These are phyloP conservation scores for Mercenaria mercenaria DNA, from an alignment of 1,140 invertebrate genomes.

Conservation along the genomic window DNA sequence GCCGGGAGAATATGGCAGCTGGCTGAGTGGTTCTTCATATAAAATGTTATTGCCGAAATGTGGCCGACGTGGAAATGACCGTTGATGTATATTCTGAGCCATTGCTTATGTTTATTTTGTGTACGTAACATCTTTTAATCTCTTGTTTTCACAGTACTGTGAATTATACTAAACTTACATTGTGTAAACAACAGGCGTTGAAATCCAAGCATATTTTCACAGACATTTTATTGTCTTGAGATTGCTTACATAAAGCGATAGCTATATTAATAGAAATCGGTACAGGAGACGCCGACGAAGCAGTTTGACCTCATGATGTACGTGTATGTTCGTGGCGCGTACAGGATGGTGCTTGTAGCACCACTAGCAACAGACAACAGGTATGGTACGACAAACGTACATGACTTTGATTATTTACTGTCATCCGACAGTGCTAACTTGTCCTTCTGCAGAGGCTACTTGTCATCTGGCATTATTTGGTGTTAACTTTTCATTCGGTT, in stretches of 20 bases:
- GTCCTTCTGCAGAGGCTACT: too few relatives aligned
- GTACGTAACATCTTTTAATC: too few relatives aligned
- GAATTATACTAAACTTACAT: too few relatives aligned
- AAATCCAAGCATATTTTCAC: too few relatives aligned
- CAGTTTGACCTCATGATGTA: conserved; percentile 78
- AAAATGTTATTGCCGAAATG: conserved; percentile 74
- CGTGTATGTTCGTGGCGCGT: conserved; percentile 79
- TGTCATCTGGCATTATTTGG: too few relatives aligned
- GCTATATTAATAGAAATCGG: conserved; percentile 78
- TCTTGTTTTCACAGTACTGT: too few relatives aligned
- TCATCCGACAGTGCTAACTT: too few relatives aligned
- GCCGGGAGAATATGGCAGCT: conserved; percentile 71
- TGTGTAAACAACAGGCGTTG: too few relatives aligned
- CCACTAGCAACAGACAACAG: too few relatives aligned
- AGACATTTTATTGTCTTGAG: conserved; percentile 77
- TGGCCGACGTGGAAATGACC: conserved; percentile 69
- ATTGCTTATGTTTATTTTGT: not conserved
- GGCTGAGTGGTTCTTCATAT: conserved; percentile 73
- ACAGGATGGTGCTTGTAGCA: conserved; percentile 75
- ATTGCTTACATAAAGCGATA: conserved; percentile 80
- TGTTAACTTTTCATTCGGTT: too few relatives aligned
- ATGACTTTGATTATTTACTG: too few relatives aligned
- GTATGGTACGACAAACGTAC: too few relatives aligned
- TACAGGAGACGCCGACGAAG: conserved; percentile 75
- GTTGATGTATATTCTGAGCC: conserved; percentile 43